These are phyloP conservation scores for Sepioteuthis lessoniana DNA, from an alignment of 2,888 invertebrate genomes.

Conservation along the genomic window DNA sequence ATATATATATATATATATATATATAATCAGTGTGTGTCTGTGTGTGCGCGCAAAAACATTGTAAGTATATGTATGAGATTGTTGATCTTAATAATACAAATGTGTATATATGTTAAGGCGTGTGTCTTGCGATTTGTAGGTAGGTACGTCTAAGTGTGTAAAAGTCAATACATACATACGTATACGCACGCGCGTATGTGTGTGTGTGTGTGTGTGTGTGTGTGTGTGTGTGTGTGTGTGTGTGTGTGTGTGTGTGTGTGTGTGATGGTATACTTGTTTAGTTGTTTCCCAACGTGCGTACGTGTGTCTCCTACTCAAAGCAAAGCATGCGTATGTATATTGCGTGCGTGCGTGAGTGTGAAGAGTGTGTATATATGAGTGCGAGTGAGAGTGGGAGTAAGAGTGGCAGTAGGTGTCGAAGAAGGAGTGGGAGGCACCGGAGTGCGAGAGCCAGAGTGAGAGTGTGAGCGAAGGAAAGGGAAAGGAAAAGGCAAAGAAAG, in stretches of 20 bases:
- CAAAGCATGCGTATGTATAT: not conserved
- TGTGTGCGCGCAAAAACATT: no score
- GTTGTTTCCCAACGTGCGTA: not conserved
- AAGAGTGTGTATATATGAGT: not conserved
- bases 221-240: no score
- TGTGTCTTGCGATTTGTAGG: not conserved
- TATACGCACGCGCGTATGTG: no score
- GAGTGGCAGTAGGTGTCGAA: slow-evolving; percentile 34
- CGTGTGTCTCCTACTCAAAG: not conserved
- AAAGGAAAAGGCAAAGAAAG: not conserved
- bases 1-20: no score
- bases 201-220: no score
- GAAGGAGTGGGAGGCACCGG: not conserved
- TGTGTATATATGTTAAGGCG: not conserved
- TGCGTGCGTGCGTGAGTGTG: not conserved
- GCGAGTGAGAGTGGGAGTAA: slow-evolving; percentile 37
- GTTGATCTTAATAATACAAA: not conserved
- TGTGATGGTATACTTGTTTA: no score
- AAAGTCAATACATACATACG: no score
- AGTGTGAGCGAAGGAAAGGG: not conserved
- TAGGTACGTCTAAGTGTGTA: no score
- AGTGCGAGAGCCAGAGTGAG: not conserved
- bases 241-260: no score
- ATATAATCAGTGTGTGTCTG: no score
- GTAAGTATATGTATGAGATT: no score